Evolutionary conservation across 2,888 invertebrate species (phyloP).

Genomic region (Apamea epomidion): DNA sequence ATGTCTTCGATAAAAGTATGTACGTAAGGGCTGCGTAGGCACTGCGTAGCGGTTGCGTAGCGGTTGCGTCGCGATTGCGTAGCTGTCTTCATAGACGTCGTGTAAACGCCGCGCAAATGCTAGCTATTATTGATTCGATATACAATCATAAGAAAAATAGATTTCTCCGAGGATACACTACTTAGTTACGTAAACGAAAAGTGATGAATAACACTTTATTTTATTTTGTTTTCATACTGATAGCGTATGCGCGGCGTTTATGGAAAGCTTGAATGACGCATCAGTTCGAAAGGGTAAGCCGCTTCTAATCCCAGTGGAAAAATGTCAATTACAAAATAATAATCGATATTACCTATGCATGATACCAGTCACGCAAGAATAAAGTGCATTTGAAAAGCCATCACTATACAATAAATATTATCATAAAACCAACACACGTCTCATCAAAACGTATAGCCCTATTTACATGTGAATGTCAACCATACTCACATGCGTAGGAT

Average conservation of each 20-base stretch:
- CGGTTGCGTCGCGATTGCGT: background rate
- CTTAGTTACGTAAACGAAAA: background rate
- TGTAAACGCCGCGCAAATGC: background rate
- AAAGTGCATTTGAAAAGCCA: slow-evolving; percentile 38
- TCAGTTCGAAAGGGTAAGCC: slow-evolving; percentile 6
- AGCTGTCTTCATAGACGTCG: background rate
- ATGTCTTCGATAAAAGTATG: background rate
- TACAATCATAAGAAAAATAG: background rate
- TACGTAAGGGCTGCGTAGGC: background rate
- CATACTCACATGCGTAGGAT: slow-evolving; percentile 10
- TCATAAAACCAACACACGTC: slow-evolving; percentile 36
- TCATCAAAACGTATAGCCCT: slow-evolving; percentile 26
- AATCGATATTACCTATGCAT: slow-evolving; percentile 26
- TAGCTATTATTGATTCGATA: background rate
- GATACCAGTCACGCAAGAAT: slow-evolving; percentile 17
- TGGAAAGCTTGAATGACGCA: background rate
- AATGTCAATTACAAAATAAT: slow-evolving; percentile 17
- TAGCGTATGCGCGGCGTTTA: background rate
- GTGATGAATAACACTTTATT: background rate
- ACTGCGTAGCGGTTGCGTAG: background rate
- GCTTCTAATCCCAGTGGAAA: background rate
- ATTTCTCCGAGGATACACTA: background rate
- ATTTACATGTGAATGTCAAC: slow-evolving; percentile 37
- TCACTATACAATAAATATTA: slow-evolving; percentile 29
- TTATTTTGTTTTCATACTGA: background rate